Evolutionary conservation across 2,797 vertebrate species (phyloP), one percentile per base, ranked within the genome.

Genomic region (Cuniculus paca): DNA sequence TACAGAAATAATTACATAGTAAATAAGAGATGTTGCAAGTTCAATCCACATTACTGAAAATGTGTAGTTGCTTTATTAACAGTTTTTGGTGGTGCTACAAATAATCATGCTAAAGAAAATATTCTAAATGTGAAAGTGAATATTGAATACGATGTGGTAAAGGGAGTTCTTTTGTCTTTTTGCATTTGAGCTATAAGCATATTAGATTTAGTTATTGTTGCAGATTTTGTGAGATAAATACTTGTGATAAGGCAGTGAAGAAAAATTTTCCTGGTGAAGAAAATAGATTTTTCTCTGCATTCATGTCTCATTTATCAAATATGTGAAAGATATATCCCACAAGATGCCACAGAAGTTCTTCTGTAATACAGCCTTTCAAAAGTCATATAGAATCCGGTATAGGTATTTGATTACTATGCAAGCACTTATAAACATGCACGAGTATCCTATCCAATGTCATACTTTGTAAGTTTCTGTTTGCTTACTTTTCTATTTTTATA

Each of bases 231-330:
- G 6, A 70, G 14, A 86, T 84, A 77, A 82, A 63, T 75, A 65
- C 58, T 61, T 93, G 28, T 90, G 54, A 86, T 75, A 89, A 12
- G 52, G 10, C 3, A 91, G 19, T 84, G 16, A 93, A 77, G 16
- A 91, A 65, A 36, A 72, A 1, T 28, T 74, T 96, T 86, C 17
- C 42, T 90, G 5, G 8, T 89, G 45, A 22, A 82, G 4, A 24
- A 90, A 90, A 70, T 39, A 50, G 4, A 0, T 65, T 84, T 94
- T 91, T 65, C 52, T 94, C 14, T 87, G 45, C 77, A 77, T 83
- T 80, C 11, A 94, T 50, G 16, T 82, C 39, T 86, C 31, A 81
- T 74, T 97, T 96, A 81, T 26, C 36, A 91, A 72, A 48, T 70
- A 50, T 28, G 31, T 77, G 22, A 81, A 81, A 72, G 4, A 36